Percentiles rank a stretch among this genome's conserved stretches.
Evolutionary conservation across 2,888 invertebrate genomes (phyloP).

Genomic region (Catocala sponsa): DNA sequence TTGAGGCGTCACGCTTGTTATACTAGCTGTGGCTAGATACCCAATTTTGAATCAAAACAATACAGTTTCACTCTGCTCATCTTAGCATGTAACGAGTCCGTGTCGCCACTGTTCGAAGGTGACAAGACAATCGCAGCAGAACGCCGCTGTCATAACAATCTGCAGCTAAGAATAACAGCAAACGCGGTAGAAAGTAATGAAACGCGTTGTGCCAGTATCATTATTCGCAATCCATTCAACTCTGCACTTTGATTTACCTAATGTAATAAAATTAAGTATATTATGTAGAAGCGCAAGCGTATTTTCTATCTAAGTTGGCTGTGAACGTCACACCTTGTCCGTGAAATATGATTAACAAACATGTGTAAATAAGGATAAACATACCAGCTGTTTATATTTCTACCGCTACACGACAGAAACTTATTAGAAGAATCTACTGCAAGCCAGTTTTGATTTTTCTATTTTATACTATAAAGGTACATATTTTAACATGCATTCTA

Average conservation of each 20-base stretch:
- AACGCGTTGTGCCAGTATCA: slow-evolving; percentile 15
- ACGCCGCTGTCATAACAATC: slow-evolving; percentile 44
- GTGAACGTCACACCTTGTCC: slow-evolving; percentile 19
- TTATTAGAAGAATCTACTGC: too few relatives aligned
- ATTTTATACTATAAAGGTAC: too few relatives aligned
- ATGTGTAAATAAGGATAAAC: slow-evolving; percentile 1
- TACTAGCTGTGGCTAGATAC: slow-evolving; percentile 29
- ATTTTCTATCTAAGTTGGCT: background rate
- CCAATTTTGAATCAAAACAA: slow-evolving; percentile 48
- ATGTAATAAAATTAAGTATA: background rate
- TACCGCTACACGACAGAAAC: background rate
- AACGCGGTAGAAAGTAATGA: slow-evolving; percentile 25
- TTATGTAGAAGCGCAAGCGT: background rate
- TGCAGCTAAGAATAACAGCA: too few relatives aligned
- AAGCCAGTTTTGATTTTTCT: too few relatives aligned
- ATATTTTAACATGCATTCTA: too few relatives aligned
- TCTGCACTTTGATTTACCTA: background rate
- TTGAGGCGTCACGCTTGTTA: slow-evolving; percentile 9
- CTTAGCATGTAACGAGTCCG: slow-evolving; percentile 54
- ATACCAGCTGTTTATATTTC: slow-evolving; percentile 7
- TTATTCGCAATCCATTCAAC: background rate
- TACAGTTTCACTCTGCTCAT: slow-evolving; percentile 54
- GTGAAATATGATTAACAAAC: slow-evolving; percentile 21
- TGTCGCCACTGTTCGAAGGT: slow-evolving; percentile 51
- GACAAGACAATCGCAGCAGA: slow-evolving; percentile 47